These are phyloP conservation scores for Nannoperca australis DNA, from an alignment of 2,797 vertebrate genomes.

Conservation along the genomic window DNA sequence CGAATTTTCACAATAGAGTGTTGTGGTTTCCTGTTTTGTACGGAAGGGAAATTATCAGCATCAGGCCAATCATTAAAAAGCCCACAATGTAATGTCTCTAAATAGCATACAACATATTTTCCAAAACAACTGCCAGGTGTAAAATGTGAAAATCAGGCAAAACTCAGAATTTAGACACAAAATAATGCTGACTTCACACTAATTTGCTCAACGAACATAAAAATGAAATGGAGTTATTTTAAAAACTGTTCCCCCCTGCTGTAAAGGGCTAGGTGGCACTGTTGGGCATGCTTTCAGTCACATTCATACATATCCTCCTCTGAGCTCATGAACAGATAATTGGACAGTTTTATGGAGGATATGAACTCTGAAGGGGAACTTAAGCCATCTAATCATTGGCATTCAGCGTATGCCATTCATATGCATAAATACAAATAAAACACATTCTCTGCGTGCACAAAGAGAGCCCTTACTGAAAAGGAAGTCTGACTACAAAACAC, in stretches of 20 bases:
- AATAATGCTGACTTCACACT: conserved; percentile 44
- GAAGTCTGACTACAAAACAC: conserved; percentile 72
- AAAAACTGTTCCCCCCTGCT: conserved; percentile 46
- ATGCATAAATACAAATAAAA: conserved; percentile 85
- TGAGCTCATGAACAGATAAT: conserved; percentile 83
- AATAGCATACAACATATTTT: conserved; percentile 52
- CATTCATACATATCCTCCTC: conserved; percentile 71
- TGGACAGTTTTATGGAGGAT: conserved; percentile 86
- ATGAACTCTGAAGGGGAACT: conserved; percentile 85
- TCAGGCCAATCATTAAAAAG: conserved; percentile 45
- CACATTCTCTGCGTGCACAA: conserved; percentile 75
- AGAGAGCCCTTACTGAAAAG: conserved; percentile 67
- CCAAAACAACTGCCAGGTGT: conserved; percentile 56
- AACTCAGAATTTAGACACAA: conserved; percentile 39
- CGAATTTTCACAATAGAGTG: conserved; percentile 58
- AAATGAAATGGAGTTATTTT: conserved; percentile 52
- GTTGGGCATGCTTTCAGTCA: conserved; percentile 82
- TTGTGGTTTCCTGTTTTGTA: conserved; percentile 61
- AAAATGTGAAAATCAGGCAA: conserved; percentile 35
- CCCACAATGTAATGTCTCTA: conserved; percentile 34
- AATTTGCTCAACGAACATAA: conserved; percentile 32
- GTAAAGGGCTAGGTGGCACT: conserved; percentile 83
- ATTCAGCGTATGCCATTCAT: conserved; percentile 84
- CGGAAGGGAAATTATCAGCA: conserved; percentile 59
- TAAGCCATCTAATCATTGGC: conserved; percentile 85